phyloP scores from a whole-genome alignment of 1,140 invertebrate genomes.

The Drosophila obscura region DNA sequence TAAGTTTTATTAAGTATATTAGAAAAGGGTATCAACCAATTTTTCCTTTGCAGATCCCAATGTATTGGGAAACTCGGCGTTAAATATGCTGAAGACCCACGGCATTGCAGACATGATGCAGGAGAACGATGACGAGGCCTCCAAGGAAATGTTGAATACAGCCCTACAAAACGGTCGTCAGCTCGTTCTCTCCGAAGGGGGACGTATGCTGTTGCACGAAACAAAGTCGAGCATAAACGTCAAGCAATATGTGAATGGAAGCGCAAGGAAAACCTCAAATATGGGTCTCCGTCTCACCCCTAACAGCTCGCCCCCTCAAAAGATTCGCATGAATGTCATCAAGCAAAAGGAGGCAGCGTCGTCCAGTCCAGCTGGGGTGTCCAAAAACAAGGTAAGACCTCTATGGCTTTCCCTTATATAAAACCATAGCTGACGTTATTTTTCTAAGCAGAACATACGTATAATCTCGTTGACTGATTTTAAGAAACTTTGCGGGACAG shows the following conservation, averaged over 20 bases:
- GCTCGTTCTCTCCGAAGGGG: slow-evolving; percentile 91
- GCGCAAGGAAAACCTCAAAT: slow-evolving; percentile 23
- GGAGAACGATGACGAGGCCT: slow-evolving; percentile 86
- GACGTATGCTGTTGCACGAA: slow-evolving; percentile 89
- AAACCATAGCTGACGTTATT: background rate
- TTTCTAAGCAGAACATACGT: slow-evolving; percentile 67
- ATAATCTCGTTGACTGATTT: slow-evolving; percentile 81
- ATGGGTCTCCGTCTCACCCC: slow-evolving; percentile 29
- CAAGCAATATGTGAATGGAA: slow-evolving; percentile 60
- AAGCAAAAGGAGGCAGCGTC: slow-evolving; percentile 57
- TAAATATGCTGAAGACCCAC: slow-evolving; percentile 90
- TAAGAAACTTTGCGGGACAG: slow-evolving; percentile 70
- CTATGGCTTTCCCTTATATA: too few relatives aligned
- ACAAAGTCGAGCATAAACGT: slow-evolving; percentile 58
- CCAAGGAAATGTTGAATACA: slow-evolving; percentile 86
- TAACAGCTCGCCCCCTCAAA: slow-evolving; percentile 55
- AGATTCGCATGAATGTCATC: slow-evolving; percentile 70
- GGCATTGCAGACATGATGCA: slow-evolving; percentile 91
- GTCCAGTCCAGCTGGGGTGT: slow-evolving; percentile 34
- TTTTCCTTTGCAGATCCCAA: slow-evolving; percentile 42
- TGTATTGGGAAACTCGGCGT: slow-evolving; percentile 68
- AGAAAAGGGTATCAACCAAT: too few relatives aligned
- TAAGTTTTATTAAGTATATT: slow-evolving; percentile 27
- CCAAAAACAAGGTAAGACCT: slow-evolving; percentile 65
- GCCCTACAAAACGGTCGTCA: slow-evolving; percentile 92